These are phyloP conservation scores for Corythornis cristatus DNA, from an alignment of 2,113 vertebrate genomes.

Conservation along the genomic window DNA sequence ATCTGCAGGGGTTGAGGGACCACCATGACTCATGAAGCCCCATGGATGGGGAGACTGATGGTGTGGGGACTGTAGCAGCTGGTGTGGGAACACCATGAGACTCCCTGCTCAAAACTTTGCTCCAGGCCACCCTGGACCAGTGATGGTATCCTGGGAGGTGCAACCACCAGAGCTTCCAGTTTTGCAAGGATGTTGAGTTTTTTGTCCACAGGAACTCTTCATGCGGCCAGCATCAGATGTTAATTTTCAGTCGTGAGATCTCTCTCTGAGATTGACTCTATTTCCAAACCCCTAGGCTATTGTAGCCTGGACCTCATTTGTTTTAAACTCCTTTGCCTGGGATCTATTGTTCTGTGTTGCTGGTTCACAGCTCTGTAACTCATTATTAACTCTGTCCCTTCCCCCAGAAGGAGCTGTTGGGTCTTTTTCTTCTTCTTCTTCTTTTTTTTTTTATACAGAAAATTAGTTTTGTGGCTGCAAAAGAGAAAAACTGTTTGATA, in stretches of 20 bases:
- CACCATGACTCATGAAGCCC: rapidly evolving
- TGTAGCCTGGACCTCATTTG: background rate
- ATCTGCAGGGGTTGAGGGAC: background rate
- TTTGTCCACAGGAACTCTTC: background rate
- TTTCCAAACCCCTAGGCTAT: background rate
- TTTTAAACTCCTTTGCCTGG: background rate
- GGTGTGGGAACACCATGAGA: rapidly evolving
- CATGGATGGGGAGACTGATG: rapidly evolving
- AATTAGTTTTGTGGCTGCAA: background rate
- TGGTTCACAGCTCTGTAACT: background rate
- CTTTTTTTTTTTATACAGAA: background rate
- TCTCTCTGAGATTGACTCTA: background rate
- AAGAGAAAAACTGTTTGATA: background rate
- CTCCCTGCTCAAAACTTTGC: background rate
- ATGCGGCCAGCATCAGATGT: background rate
- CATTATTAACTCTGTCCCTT: background rate
- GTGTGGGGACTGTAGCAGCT: background rate
- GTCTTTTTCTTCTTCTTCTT: background rate
- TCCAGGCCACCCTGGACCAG: background rate
- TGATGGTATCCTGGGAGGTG: background rate
- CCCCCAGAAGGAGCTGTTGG: background rate
- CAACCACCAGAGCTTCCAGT: background rate
- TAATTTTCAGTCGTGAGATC: background rate
- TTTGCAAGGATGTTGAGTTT: background rate
- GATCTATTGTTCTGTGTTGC: background rate